Conservation (phyloP, 2,797 vertebrate species). For the Lemur catta region DNA sequence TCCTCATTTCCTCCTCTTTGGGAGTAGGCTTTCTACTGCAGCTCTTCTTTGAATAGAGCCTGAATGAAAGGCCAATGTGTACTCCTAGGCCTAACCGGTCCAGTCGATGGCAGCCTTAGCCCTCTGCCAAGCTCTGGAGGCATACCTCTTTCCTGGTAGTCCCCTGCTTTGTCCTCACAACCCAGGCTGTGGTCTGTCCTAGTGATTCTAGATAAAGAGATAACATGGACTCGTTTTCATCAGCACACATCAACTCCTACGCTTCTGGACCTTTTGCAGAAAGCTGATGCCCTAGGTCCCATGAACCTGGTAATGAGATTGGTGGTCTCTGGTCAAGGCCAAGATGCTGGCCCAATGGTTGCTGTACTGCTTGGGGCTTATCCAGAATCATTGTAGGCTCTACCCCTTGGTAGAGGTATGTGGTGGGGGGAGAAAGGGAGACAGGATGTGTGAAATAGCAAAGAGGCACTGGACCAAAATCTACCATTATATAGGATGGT, state of each 20-base stretch:
- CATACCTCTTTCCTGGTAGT: neutral
- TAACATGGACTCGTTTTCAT: neutral
- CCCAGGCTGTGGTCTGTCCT: neutral
- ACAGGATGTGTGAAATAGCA: neutral
- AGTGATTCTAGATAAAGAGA: neutral
- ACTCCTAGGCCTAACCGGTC: neutral
- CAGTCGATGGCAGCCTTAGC: neutral
- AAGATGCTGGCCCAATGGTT: neutral
- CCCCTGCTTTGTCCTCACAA: neutral
- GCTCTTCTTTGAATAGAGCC: constrained; percentile 2
- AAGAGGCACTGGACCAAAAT: neutral
- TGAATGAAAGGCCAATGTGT: neutral
- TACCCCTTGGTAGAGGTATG: neutral
- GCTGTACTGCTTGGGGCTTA: neutral
- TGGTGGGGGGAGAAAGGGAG: neutral
- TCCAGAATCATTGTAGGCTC: neutral
- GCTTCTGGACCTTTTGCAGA: neutral
- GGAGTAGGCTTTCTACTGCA: neutral
- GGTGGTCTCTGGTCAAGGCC: constrained; percentile 10
- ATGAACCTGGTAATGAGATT: neutral
- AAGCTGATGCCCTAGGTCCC: neutral
- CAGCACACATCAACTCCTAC: neutral
- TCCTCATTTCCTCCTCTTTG: neutral
- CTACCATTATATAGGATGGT: neutral
- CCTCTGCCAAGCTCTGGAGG: neutral